These are phyloP conservation scores for Chrysina gloriosa DNA, from an alignment of 2,888 invertebrate genomes.

Conservation along the genomic window DNA sequence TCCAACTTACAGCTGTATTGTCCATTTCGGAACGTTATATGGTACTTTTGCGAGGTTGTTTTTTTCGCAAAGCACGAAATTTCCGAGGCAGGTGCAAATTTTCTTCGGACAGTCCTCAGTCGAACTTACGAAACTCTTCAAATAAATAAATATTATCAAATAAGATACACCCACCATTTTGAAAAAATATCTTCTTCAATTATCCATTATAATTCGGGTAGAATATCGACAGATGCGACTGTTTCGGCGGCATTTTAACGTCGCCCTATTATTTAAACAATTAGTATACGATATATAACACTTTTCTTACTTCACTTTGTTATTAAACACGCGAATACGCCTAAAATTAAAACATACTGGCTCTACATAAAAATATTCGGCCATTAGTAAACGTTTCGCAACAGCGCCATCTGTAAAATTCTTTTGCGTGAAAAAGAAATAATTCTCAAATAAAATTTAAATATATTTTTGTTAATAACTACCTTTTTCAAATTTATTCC, in stretches of 20 bases:
- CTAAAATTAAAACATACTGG: constrained; percentile 49
- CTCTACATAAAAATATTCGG: constrained; percentile 36
- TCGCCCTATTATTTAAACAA: constrained; percentile 27
- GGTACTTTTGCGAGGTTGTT: constrained; percentile 78
- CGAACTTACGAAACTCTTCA: constrained; percentile 51
- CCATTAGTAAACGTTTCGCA: constrained; percentile 21
- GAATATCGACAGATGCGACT: constrained; percentile 49
- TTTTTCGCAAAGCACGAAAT: constrained; percentile 81
- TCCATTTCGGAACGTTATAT: constrained; percentile 79
- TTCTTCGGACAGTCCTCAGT: constrained; percentile 70
- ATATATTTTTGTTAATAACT: background rate
- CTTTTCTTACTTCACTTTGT: constrained; percentile 36
- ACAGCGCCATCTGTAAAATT: constrained; percentile 22
- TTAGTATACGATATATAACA: constrained; percentile 11
- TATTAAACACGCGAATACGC: constrained; percentile 32
- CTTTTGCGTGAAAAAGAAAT: background rate
- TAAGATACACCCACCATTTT: constrained; percentile 66
- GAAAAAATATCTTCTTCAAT: constrained; percentile 58
- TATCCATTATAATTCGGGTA: constrained; percentile 59
- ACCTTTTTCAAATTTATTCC: too few relatives aligned
- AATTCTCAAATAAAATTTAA: background rate
- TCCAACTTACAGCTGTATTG: constrained; percentile 78
- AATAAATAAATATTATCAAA: constrained; percentile 55
- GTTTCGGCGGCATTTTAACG: constrained; percentile 47
- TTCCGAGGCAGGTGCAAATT: constrained; percentile 78